Percentiles rank a stretch among this genome's conserved stretches.
Evolutionary conservation across 1,140 invertebrate genomes (phyloP).

Genomic region (Ips nitidus): DNA sequence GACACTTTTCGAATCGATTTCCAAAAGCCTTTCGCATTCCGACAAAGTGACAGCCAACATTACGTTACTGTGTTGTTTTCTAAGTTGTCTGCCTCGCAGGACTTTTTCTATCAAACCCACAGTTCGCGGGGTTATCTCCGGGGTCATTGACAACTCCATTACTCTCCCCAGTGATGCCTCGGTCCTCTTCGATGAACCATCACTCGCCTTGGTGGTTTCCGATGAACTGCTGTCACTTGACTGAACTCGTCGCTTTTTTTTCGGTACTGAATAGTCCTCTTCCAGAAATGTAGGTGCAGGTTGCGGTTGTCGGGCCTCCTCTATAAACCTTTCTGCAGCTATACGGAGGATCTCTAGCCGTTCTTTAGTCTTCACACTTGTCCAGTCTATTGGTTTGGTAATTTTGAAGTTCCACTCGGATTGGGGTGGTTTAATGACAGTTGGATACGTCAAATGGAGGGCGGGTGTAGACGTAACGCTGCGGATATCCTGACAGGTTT

Average conservation of each 20-base stretch:
- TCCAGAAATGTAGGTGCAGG: not conserved
- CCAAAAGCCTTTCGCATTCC: slow-evolving; percentile 28
- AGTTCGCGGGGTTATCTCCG: slow-evolving; percentile 19
- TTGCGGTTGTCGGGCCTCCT: slow-evolving; percentile 14
- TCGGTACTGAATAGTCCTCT: slow-evolving; percentile 38
- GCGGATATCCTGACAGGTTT: slow-evolving; percentile 27
- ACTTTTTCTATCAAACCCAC: slow-evolving; percentile 23
- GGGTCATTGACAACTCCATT: slow-evolving; percentile 10
- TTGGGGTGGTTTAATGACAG: not conserved
- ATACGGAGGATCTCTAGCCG: slow-evolving; percentile 21
- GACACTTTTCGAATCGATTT: slow-evolving; percentile 18
- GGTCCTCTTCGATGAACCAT: not conserved
- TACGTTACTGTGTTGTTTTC: slow-evolving; percentile 22
- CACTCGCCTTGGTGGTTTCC: not conserved
- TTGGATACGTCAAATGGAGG: not conserved
- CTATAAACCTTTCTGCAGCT: slow-evolving; percentile 30
- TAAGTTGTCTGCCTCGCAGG: slow-evolving; percentile 11
- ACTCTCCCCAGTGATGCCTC: slow-evolving; percentile 9
- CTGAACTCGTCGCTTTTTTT: slow-evolving; percentile 33
- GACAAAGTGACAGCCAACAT: slow-evolving; percentile 20
- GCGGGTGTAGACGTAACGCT: slow-evolving; percentile 12
- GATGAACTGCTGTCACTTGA: slow-evolving; percentile 11
- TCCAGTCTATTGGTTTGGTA: slow-evolving; percentile 2
- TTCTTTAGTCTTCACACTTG: slow-evolving; percentile 18
- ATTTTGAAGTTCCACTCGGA: slow-evolving; percentile 1